Base-by-base conservation (phyloP, 2,797 vertebrate species). In the Limnodromus scolopaceus region DNA sequence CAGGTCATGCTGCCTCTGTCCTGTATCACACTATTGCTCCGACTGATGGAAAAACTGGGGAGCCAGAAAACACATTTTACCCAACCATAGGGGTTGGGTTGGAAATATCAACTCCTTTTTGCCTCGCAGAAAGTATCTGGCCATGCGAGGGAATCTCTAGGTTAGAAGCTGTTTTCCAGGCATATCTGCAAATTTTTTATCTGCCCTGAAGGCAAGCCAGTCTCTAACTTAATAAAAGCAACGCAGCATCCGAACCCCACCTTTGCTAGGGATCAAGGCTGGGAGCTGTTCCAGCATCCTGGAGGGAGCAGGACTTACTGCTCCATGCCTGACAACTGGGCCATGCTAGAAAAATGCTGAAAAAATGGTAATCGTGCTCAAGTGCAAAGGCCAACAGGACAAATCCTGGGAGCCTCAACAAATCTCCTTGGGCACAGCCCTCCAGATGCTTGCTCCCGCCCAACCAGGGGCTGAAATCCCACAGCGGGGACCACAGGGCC, bases 201-300 rank as follows among this genome's bases (percentile, higher is more conserved):
- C 15, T 61, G 64, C 38, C 14, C 46, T 2, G 0, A 41, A 48
- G 39, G 24, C 14, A 16, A 60, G 66, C 39, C 58, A 19, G 14
- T 18, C 38, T 30, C 57, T 43, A 45, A 30, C 17, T 38, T 6
- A 54, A 51, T 6, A 55, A 77, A 72, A 77, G 46, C 19, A 45
- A 38, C 0, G 2, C 11, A 9, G 83, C 1, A 0, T 14, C 79
- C 32, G 28, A 70, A 43, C 39, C 63, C 22, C 28, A 14, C 13
- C 45, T 55, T 36, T 61, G 11, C 61, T 39, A 7, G 41, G 36
- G 28, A 84, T 24, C 6, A 39, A 36, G 78, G 11, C 18, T 12
- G 53, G 38, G 27, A 30, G 25, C 38, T 58, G 13, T 1, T 3
- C 57, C 71, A 71, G 51, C 7, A 14, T 9, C n/a, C 46, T 36